Evolutionary conservation across 2,888 invertebrate genomes (phyloP), one percentile per base, ranked within the genome.

Genomic region (Dryobotodes eremita): DNA sequence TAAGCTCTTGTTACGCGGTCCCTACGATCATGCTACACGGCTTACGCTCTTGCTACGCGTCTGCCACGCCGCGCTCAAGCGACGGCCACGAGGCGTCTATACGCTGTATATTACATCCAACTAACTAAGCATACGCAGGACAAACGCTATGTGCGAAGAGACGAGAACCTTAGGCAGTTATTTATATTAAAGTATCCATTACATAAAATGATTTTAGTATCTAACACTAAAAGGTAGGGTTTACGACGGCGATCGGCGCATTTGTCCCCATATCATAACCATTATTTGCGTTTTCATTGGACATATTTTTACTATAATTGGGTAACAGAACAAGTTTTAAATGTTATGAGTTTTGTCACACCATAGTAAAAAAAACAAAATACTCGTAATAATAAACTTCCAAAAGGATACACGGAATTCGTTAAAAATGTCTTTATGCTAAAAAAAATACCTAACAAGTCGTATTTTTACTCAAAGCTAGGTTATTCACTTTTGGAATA

Each of bases 271-370:
- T 83, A 68, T 66, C 23, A 74, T 71, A 64, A 61, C 59, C 71
- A 85, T 87, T 79, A 76, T 84, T 75, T 65, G 17, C n/a, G 66
- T 65, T 77, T 82, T 71, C 64, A 77, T 62, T 42, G 55, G 50
- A 79, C 65, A 77, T 81, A 59, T 82, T 77, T 87, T 82, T 46
- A 65, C 59, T 71, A 82, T 66, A 71, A 69, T 59, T 72, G 61
- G 61, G 48, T 31, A 78, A 77, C 85, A 82, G 26, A 79, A 79
- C 87, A 74, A 53, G 77, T 87, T 85, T 87, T 78, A 31, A 77
- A 77, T 85, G 59, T 50, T 64, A 69, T 71, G 42, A 23, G 69
- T 71, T 73, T 15, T 65, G 77, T 79, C 46, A 15, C 69, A 87
- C 75, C 61, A 73, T 75, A 69, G 74, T 65, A 79, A 50, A 72